Conservation (phyloP, 2,888 invertebrate genomes). For the Plusia festucae region DNA sequence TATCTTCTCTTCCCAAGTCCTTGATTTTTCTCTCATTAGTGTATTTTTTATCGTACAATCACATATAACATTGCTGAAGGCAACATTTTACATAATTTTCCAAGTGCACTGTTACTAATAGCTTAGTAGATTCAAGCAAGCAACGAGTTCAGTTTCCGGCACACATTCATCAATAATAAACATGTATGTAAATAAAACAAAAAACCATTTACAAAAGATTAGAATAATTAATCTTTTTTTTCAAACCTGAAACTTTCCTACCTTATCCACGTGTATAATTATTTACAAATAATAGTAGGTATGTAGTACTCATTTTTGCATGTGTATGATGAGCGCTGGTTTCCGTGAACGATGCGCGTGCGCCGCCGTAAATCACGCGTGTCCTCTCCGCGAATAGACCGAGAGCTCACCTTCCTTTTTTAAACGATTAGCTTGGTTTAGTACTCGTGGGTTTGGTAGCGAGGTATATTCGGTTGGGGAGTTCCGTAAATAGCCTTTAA, state of each 20-base stretch:
- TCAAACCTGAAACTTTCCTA: not conserved
- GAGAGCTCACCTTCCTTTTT: constrained; percentile 55
- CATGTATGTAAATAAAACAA: too few relatives aligned
- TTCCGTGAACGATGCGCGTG: constrained; percentile 68
- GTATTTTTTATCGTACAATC: too few relatives aligned
- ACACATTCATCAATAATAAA: too few relatives aligned
- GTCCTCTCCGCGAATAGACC: constrained; percentile 66
- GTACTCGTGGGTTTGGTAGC: not conserved
- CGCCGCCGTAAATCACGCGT: constrained; percentile 71
- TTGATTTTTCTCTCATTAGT: too few relatives aligned
- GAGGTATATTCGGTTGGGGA: constrained; percentile 2
- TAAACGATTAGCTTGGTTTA: constrained; percentile 1
- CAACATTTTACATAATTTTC: too few relatives aligned
- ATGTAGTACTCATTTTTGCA: constrained; percentile 26
- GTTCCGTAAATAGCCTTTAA: not conserved
- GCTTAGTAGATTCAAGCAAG: too few relatives aligned
- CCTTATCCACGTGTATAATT: constrained; percentile 9
- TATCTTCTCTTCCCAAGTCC: too few relatives aligned
- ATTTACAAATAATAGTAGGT: constrained; percentile 24
- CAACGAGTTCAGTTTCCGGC: not conserved
- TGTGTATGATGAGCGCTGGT: constrained; percentile 54
- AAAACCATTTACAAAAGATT: too few relatives aligned
- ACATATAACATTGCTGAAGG: too few relatives aligned
- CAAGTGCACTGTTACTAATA: too few relatives aligned
- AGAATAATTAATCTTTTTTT: too few relatives aligned